Base-by-base conservation (phyloP, 2,888 invertebrate genomes). In the Salticus scenicus region DNA sequence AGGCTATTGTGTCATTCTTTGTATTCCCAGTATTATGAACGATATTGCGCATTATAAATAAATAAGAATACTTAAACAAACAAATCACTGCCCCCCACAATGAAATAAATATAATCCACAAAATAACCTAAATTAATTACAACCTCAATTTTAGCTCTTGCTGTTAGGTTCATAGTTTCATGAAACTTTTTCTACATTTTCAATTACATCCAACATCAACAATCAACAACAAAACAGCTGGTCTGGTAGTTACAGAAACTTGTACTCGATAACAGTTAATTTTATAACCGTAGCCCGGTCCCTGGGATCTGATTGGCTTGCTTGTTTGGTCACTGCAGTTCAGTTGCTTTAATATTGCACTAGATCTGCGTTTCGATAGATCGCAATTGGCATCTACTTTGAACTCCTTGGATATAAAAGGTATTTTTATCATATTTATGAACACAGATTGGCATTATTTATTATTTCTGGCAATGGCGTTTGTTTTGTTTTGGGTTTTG, bases 121-220 rank as follows among this genome's bases (percentile, higher is more conserved):
- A 57, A 47, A 17, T 7, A 51, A 71, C n/a, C n/a, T n/a, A 27
- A 30, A 66, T 41, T 63, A 63, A 47, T 66, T 64, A 67, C 51
- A 41, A 82, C 82, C 82, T 82, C 82, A 37, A 82, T 51, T 82
- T 82, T 82, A 17, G 82, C 82, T 71, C 76, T 76, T 1, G 76
- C 82, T 30, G 82, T 82, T 28, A 82, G 74, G 74, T 82, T 82
- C 82, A 82, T 82, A 71, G 76, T 82, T 70, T 66, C 82, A 76
- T 76, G 64, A 28, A 37, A 20, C 31, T 17, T 27, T 27, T 64
- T 67, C 67, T 73, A 81, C 69, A 75, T 70, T 81, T 75, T 63
- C 41, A 47, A n/a, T n/a, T n/a, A n/a, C n/a, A n/a, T 27, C 33
- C 73, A 81, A 70, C 81, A 80, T 72, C 79, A 73, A 73, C 79